These are phyloP conservation scores for Pristionchus exspectatus DNA, from an alignment of 2,888 invertebrate genomes.

Conservation along the genomic window DNA sequence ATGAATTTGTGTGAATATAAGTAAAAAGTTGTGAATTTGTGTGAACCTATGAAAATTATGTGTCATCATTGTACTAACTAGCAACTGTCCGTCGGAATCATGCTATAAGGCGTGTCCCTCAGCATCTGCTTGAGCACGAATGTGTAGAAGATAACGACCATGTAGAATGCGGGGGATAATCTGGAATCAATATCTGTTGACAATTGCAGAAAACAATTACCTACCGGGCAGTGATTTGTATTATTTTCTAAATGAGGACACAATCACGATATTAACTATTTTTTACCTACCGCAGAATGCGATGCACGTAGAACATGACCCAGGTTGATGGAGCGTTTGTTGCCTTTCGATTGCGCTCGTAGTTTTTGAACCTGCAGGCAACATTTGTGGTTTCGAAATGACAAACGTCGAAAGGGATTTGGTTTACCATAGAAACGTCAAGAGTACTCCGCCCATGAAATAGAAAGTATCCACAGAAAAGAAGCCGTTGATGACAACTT, in stretches of 20 bases:
- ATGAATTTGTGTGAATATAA: too few relatives aligned
- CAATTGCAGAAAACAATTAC: background rate
- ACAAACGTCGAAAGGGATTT: too few relatives aligned
- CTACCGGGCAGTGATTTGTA: background rate
- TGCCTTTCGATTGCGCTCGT: conserved; percentile 52
- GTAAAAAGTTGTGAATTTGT: too few relatives aligned
- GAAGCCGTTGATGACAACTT: conserved; percentile 60
- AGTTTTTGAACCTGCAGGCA: conserved; percentile 60
- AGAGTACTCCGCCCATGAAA: conserved; percentile 64
- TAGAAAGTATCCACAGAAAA: conserved; percentile 67
- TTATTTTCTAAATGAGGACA: background rate
- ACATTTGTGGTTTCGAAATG: background rate
- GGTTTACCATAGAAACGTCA: conserved; percentile 47
- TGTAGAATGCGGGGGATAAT: conserved; percentile 9
- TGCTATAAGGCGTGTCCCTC: background rate
- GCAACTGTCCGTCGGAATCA: background rate
- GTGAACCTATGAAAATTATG: too few relatives aligned
- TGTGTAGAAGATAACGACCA: conserved; percentile 31
- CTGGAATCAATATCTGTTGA: background rate
- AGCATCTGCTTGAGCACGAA: conserved; percentile 33
- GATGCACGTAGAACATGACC: conserved; percentile 61
- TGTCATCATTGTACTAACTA: too few relatives aligned
- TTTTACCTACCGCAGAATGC: conserved; percentile 55
- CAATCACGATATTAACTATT: background rate
- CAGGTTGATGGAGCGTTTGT: conserved; percentile 55